phyloP scores from a whole-genome alignment of 2,113 vertebrate species.

The Anser cygnoides region DNA sequence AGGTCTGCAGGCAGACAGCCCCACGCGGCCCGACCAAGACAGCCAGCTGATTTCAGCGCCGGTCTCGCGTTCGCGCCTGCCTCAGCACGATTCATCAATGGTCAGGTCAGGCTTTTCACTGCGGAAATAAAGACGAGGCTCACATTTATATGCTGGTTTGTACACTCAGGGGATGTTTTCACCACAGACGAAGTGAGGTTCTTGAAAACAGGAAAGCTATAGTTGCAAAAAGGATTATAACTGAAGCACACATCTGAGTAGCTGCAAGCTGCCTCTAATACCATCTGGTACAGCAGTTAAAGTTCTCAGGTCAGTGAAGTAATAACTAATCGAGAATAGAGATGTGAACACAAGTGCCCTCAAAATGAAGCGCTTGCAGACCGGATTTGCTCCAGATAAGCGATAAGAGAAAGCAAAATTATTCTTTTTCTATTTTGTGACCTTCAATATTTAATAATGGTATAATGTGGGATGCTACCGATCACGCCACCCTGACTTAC shows the following conservation, averaged over 20 bases:
- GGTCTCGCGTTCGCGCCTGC: background rate
- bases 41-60: background rate
- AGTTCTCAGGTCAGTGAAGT: background rate
- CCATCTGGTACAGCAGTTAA: rapidly evolving
- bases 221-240: background rate
- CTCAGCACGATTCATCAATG: background rate
- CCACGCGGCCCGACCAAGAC: background rate
- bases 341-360: background rate
- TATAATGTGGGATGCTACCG: background rate
- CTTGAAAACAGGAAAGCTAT: background rate
- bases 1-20: background rate
- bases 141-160: background rate
- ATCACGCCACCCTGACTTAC: background rate
- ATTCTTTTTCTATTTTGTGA: background rate
- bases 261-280: background rate
- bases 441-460: background rate
- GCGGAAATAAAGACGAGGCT: background rate
- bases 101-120: background rate
- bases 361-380: background rate
- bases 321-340: background rate
- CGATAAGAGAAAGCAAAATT: background rate
- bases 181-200: background rate
- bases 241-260: background rate
- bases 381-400: background rate
- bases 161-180: background rate